Percentiles rank a stretch among this genome's conserved stretches.
Conservation (phyloP, 2,888 invertebrate genomes). For the Nineta flava region DNA sequence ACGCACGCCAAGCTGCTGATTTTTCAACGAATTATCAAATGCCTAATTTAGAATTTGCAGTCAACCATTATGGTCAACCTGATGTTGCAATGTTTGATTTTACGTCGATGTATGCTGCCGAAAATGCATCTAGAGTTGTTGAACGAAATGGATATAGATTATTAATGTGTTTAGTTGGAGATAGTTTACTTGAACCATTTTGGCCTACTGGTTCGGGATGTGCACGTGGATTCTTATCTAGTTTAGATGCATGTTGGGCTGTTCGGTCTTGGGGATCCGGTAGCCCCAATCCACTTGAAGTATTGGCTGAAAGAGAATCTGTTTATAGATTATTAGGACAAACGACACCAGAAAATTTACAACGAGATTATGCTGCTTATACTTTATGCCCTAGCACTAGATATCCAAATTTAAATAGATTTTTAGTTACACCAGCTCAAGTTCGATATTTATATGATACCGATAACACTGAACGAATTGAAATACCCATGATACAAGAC, state of each 20-base stretch:
- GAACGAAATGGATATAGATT: conserved; percentile 58
- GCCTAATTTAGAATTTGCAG: conserved; percentile 82
- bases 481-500: conserved; percentile 26
- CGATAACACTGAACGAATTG: conserved; percentile 46
- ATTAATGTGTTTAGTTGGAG: conserved; percentile 84
- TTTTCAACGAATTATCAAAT: conserved; percentile 81
- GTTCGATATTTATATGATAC: conserved; percentile 55
- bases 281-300: conserved; percentile 56
- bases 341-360: conserved; percentile 92
- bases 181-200: conserved; percentile 92
- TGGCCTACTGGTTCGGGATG: conserved; percentile 99
- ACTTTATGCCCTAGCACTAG: conserved; percentile 76
- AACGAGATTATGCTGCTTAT: conserved; percentile 75
- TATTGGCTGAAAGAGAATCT: conserved; percentile 88
- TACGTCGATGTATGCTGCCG: conserved; percentile 95
- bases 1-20: conserved; percentile 88
- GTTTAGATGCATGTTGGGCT: conserved; percentile 93
- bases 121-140: conserved; percentile 79
- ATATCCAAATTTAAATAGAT: conserved; percentile 67
- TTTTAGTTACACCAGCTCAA: conserved; percentile 60
- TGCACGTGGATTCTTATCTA: conserved; percentile 90
- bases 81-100: conserved; percentile 99
- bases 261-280: conserved; percentile 67
- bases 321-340: conserved; percentile 70
- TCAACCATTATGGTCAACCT: conserved; percentile 93